Conservation (phyloP, 1,140 invertebrate genomes). For the Drosophila suzukii region DNA sequence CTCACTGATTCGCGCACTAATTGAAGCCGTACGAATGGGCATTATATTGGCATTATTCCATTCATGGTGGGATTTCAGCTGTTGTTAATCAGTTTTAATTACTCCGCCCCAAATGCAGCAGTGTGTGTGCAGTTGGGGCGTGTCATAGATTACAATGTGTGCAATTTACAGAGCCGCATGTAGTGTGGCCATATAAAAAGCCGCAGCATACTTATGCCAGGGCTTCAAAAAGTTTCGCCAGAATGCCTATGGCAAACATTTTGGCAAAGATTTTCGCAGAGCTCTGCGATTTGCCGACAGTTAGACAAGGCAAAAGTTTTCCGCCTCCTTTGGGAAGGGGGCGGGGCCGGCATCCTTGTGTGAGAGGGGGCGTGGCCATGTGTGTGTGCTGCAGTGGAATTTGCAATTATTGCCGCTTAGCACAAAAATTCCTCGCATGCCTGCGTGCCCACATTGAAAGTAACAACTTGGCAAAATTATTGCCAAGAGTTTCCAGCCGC, state of each 20-base stretch:
- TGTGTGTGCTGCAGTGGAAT: conserved; percentile 67
- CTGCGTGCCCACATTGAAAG: conserved; percentile 69
- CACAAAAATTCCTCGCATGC: conserved; percentile 72
- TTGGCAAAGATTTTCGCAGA: conserved; percentile 78
- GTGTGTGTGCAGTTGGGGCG: neutral
- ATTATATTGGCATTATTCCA: conserved; percentile 53
- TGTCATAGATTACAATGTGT: conserved; percentile 50
- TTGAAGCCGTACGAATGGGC: conserved; percentile 27
- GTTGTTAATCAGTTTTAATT: conserved; percentile 62
- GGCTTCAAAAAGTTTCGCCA: conserved; percentile 56
- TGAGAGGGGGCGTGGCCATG: conserved; percentile 13
- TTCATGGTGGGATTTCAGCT: conserved; percentile 56
- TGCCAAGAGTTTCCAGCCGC: conserved; percentile 67
- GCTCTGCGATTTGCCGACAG: conserved; percentile 80
- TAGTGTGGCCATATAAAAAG: conserved; percentile 68
- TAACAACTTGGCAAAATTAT: conserved; percentile 75
- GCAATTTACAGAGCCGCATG: conserved; percentile 56
- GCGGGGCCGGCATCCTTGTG: neutral
- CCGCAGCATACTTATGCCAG: conserved; percentile 63
- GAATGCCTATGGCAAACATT: conserved; percentile 81
- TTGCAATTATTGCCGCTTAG: conserved; percentile 82
- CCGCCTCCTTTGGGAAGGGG: conserved; percentile 8
- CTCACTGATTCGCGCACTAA: conserved; percentile 22
- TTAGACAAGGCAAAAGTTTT: conserved; percentile 73
- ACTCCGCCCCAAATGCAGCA: conserved; percentile 23